These are phyloP conservation scores for Lampropteryx suffumata DNA, from an alignment of 2,888 invertebrate genomes.

Conservation along the genomic window DNA sequence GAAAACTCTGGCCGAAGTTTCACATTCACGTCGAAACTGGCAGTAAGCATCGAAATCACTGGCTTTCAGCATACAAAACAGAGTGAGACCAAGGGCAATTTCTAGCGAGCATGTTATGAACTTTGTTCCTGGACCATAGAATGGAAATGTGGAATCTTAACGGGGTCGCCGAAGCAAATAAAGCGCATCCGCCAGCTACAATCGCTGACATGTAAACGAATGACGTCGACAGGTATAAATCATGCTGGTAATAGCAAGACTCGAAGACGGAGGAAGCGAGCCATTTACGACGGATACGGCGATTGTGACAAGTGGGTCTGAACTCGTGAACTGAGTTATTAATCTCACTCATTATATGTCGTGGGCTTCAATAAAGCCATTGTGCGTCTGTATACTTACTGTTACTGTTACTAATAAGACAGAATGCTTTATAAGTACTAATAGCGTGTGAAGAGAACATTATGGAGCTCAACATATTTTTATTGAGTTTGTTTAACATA, in stretches of 20 bases:
- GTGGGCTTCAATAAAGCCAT: conserved; percentile 46
- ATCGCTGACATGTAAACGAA: conserved; percentile 73
- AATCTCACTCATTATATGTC: conserved; percentile 53
- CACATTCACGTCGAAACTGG: conserved; percentile 9
- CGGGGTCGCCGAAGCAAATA: conserved; percentile 61
- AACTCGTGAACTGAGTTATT: conserved; percentile 57
- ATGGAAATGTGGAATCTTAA: conserved; percentile 48
- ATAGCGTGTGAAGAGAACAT: conserved; percentile 16
- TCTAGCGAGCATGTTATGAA: conserved; percentile 17
- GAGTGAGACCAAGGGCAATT: conserved; percentile 1
- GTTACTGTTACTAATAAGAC: conserved; percentile 10
- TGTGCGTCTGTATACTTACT: conserved; percentile 32
- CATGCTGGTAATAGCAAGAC: conserved; percentile 70
- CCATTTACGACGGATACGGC: conserved; percentile 80
- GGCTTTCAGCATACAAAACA: too few species aligned
- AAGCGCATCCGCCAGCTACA: conserved; percentile 69
- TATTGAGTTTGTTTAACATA: neutral
- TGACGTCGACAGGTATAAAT: conserved; percentile 79
- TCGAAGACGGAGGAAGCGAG: conserved; percentile 73
- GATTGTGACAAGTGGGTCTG: conserved; percentile 68
- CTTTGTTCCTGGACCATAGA: conserved; percentile 32
- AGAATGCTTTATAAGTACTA: conserved; percentile 10
- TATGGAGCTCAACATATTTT: conserved; percentile 4
- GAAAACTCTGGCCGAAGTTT: neutral
- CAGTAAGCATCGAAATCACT: neutral